phyloP scores from a whole-genome alignment of 53 echinoderm and acorn worm genomes.

The Paracentrotus lividus region DNA sequence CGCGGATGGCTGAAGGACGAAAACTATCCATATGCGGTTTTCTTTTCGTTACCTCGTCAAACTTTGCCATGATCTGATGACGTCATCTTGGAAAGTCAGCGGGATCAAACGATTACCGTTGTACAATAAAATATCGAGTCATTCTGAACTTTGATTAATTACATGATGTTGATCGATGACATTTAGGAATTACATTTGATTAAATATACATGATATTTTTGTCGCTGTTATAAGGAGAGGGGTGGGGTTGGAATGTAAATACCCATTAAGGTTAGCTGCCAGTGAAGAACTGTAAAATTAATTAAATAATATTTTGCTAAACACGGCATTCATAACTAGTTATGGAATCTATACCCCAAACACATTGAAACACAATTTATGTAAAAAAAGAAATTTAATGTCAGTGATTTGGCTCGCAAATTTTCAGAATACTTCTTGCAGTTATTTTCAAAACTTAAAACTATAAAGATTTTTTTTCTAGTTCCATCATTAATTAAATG shows the following conservation, averaged over 20 bases:
- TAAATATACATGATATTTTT: too few relatives aligned
- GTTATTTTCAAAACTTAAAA: too few relatives aligned
- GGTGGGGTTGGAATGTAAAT: neutral
- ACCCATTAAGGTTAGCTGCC: too few relatives aligned
- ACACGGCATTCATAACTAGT: neutral
- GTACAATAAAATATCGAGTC: neutral
- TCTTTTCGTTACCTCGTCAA: neutral
- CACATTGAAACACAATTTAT: neutral
- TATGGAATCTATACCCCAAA: neutral
- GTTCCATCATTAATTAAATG: neutral
- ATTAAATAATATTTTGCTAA: neutral
- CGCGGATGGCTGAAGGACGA: neutral
- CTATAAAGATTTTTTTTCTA: too few relatives aligned
- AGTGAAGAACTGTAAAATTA: neutral
- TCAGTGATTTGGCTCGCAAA: neutral
- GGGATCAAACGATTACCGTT: neutral
- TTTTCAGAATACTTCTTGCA: neutral
- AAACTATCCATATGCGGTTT: neutral
- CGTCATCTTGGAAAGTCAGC: constrained; percentile 12
- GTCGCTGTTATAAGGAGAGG: neutral
- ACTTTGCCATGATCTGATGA: neutral
- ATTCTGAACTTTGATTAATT: neutral
- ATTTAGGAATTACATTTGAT: neutral
- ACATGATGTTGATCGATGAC: neutral
- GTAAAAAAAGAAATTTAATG: neutral